Evolutionary conservation across 2,797 vertebrate genomes (phyloP).

Genomic region (Podarcis lilfordi): DNA sequence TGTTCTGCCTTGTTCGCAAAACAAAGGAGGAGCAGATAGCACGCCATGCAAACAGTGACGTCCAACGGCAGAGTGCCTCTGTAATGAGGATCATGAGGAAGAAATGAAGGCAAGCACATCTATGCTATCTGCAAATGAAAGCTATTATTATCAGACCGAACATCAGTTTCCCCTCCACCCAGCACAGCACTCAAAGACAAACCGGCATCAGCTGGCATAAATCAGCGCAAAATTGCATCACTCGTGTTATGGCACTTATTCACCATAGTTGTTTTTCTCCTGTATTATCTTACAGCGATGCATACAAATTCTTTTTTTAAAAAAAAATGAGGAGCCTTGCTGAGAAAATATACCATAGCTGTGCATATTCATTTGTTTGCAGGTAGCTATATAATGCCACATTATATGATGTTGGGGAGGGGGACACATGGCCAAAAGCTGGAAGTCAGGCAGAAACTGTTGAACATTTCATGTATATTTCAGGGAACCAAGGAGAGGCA

Average conservation of each 20-base stretch:
- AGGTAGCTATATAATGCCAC: background rate
- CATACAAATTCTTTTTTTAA: background rate
- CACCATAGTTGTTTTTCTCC: background rate
- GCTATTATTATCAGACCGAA: background rate
- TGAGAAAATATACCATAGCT: background rate
- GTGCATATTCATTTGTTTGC: background rate
- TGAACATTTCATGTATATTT: background rate
- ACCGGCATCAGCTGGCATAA: background rate
- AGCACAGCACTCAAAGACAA: background rate
- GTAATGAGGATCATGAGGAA: background rate
- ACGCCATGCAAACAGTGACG: background rate
- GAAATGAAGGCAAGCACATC: background rate
- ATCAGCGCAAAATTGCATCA: background rate
- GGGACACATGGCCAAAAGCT: accelerated
- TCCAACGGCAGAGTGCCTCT: background rate
- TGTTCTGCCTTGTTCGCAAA: slow-evolving; percentile 11
- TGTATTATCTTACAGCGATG: accelerated
- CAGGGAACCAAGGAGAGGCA: background rate
- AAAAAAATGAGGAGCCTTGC: background rate
- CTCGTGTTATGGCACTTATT: background rate
- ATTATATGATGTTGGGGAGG: background rate
- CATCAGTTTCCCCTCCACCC: accelerated
- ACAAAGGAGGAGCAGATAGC: slow-evolving; percentile 1
- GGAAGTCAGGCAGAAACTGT: accelerated
- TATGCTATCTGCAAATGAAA: slow-evolving; percentile 17